These are phyloP conservation scores for Polydrusus tereticollis DNA, from an alignment of 2,888 invertebrate species.

Conservation along the genomic window DNA sequence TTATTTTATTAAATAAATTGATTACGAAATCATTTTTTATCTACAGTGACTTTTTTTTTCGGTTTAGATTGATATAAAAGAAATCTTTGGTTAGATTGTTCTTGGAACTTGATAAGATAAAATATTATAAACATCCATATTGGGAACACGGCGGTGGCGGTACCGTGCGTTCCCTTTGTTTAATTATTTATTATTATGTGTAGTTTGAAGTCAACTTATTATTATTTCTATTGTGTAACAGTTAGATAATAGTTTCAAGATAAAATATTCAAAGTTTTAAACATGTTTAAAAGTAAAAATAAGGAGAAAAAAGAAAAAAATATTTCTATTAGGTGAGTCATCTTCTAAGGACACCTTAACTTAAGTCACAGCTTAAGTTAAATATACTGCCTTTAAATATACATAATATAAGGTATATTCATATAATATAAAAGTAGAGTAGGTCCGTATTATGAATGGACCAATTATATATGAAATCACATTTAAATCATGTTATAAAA, in stretches of 20 bases:
- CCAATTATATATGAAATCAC: too few species aligned
- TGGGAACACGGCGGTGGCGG: not conserved
- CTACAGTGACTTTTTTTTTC: not conserved
- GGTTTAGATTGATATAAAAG: not conserved
- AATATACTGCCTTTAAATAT: too few species aligned
- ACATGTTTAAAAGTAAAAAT: slow-evolving; percentile 9
- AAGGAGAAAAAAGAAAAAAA: not conserved
- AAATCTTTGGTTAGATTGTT: slow-evolving; percentile 19
- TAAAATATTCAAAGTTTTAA: not conserved
- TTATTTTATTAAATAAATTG: too few species aligned
- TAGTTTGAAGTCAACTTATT: not conserved
- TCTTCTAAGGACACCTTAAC: too few species aligned
- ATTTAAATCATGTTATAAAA: too few species aligned
- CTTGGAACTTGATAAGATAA: slow-evolving; percentile 16
- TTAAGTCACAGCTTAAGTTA: too few species aligned
- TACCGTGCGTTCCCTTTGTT: slow-evolving; percentile 1
- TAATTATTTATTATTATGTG: not conserved
- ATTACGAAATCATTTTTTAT: too few species aligned
- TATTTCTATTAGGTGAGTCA: slow-evolving; percentile 7
- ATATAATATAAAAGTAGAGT: too few species aligned
- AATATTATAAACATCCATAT: slow-evolving; percentile 10
- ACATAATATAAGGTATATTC: too few species aligned
- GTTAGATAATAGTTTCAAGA: not conserved
- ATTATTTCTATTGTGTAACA: not conserved
- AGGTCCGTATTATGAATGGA: too few species aligned